A percentile compares a stretch with the other conserved stretches of the same genome.
Conservation (phyloP, 2,113 vertebrate species). For the mouse (Mus musculus) region DNA sequence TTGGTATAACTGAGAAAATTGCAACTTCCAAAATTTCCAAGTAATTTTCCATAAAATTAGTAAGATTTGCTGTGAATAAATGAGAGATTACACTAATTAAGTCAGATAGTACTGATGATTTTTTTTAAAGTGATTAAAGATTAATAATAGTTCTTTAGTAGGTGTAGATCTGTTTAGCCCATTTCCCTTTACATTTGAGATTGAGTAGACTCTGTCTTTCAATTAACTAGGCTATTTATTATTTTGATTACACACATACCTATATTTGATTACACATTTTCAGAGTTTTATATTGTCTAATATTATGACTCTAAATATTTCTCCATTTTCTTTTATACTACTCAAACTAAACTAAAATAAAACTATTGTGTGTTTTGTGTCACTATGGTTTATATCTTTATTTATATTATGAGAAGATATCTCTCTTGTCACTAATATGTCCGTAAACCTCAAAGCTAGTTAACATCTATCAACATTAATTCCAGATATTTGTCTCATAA, state of each 20-base stretch:
- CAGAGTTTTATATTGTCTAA: not conserved
- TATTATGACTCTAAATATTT: not conserved
- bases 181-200: not conserved
- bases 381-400: not conserved
- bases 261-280: not conserved
- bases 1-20: not conserved
- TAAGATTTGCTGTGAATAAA: not conserved
- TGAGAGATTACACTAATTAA: not conserved
- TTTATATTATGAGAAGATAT: not conserved
- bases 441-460: not conserved
- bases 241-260: not conserved
- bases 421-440: not conserved
- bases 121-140: not conserved
- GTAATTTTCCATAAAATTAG: not conserved
- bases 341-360: not conserved
- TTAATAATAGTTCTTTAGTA: not conserved
- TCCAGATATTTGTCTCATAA: not conserved
- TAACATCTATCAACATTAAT: not conserved
- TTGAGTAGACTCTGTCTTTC: not conserved
- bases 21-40: not conserved
- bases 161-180: not conserved
- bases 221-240: not conserved
- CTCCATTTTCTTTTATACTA: not conserved
- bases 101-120: not conserved
- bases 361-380: not conserved